Percentiles rank a stretch among this genome's conserved stretches.
Evolutionary conservation across 2,113 vertebrate genomes (phyloP).

Genomic region (Dromiciops gliroides): DNA sequence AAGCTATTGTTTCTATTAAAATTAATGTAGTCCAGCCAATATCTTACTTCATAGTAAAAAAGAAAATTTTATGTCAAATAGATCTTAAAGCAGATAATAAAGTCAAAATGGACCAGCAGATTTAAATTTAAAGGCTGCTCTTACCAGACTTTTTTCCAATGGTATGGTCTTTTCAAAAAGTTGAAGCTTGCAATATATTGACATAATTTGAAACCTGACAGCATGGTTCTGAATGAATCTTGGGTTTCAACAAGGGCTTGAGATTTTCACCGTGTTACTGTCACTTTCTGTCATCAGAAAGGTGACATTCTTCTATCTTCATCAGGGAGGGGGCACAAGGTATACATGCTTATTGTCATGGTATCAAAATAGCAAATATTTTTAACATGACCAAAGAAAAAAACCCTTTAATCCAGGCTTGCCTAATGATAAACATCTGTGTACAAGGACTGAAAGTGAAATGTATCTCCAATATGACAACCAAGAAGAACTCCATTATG

Average conservation of each 20-base stretch:
- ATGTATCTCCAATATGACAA: neutral
- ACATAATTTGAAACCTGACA: constrained; percentile 46
- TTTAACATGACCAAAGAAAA: constrained; percentile 47
- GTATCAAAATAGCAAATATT: constrained; percentile 55
- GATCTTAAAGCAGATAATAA: constrained; percentile 23
- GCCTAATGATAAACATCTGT: neutral
- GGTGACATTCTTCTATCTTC: constrained; percentile 47
- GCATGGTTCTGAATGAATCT: constrained; percentile 14
- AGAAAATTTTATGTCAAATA: constrained; percentile 15
- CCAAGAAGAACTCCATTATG: neutral
- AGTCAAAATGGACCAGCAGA: constrained; percentile 17
- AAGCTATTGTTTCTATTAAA: constrained; percentile 53
- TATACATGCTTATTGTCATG: constrained; percentile 62
- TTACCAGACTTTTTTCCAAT: neutral
- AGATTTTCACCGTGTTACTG: constrained; percentile 47
- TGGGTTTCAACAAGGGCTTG: constrained; percentile 53
- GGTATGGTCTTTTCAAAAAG: constrained; percentile 59
- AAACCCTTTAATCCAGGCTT: neutral
- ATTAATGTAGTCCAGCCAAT: constrained; percentile 51
- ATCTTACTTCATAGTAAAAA: constrained; percentile 41
- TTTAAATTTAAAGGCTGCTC: neutral
- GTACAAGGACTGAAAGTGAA: constrained; percentile 49
- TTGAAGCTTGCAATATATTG: constrained; percentile 22
- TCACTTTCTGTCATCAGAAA: constrained; percentile 52
- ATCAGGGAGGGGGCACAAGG: constrained; percentile 51